phyloP scores from a whole-genome alignment of 2,113 vertebrate species.

The Tor tambroides region DNA sequence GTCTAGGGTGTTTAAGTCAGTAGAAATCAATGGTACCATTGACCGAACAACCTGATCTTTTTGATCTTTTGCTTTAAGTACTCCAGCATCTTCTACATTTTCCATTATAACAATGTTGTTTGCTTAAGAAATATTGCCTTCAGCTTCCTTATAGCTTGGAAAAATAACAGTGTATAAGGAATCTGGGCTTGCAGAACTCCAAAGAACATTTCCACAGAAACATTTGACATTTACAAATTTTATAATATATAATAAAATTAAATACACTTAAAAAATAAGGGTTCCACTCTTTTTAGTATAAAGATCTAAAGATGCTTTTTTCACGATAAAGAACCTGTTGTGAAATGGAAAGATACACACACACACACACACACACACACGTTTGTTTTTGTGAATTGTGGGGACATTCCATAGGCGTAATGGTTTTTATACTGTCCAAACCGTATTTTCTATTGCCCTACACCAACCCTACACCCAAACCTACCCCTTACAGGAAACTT shows the following conservation, averaged over 20 bases:
- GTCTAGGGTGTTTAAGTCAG: constrained; percentile 2
- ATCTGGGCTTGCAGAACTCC: background rate
- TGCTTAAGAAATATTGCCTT: constrained; percentile 1
- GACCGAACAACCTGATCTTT: constrained; percentile 18
- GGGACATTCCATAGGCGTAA: no score
- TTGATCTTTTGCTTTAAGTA: constrained; percentile 13
- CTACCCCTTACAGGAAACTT: no score
- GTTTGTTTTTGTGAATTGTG: no score
- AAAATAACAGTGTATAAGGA: background rate
- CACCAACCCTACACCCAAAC: no score
- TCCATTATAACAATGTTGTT: background rate
- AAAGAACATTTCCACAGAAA: background rate
- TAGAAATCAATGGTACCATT: background rate
- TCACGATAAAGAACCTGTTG: background rate
- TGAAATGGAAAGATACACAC: background rate
- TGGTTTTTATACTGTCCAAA: no score
- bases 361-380: no score
- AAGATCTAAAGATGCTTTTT: background rate
- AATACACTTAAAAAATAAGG: no score
- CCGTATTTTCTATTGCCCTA: no score
- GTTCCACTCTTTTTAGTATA: no score
- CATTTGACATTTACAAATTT: background rate
- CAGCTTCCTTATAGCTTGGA: background rate
- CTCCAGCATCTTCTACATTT: background rate
- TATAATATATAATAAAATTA: no score